Evolutionary conservation across 2,113 vertebrate genomes (phyloP).

Genomic region (Ageneiosus marmoratus): DNA sequence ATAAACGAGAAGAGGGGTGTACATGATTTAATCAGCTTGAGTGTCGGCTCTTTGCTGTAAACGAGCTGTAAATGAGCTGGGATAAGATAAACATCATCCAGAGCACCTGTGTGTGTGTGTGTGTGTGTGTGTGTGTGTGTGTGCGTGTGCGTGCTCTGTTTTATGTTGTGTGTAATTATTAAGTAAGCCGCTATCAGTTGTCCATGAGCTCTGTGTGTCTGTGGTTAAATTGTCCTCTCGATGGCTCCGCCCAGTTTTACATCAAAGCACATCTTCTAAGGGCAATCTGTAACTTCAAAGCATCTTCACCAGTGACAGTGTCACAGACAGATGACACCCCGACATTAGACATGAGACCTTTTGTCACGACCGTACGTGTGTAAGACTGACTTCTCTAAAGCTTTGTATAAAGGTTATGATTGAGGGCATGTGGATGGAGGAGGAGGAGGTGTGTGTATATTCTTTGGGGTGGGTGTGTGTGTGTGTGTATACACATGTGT

Average conservation of each 20-base stretch:
- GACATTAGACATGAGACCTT: neutral
- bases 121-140: neutral
- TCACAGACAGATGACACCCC: neutral
- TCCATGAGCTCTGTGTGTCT: neutral
- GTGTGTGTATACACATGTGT: neutral
- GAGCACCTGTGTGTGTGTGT: neutral
- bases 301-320: neutral
- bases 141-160: neutral
- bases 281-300: neutral
- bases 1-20: neutral
- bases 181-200: neutral
- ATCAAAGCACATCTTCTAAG: neutral
- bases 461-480: neutral
- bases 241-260: conserved; percentile 4
- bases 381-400: neutral
- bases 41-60: conserved; percentile 15
- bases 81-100: neutral
- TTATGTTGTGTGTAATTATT: conserved; percentile 3
- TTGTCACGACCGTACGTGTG: neutral
- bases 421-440: neutral
- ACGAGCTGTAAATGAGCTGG: conserved; percentile 3
- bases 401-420: neutral
- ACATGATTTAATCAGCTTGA: neutral
- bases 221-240: neutral
- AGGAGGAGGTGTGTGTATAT: neutral